Evolutionary conservation across 1,140 invertebrate species (phyloP).

Genomic region (Nasonia giraulti): DNA sequence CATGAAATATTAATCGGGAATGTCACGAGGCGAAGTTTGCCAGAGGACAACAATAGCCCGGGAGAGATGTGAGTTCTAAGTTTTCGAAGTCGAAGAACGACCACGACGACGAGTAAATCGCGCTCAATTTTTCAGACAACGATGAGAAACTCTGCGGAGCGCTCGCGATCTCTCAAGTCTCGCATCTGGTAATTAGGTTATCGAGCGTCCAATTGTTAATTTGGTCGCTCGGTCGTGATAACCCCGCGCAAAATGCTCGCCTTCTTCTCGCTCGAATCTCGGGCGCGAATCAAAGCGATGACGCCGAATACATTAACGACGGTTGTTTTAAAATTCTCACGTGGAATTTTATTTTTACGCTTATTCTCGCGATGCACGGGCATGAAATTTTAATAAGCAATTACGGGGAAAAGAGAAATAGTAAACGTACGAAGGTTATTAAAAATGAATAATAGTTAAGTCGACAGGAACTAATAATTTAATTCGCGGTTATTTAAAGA

Average conservation of each 20-base stretch:
- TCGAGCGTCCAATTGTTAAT: slow-evolving; percentile 36
- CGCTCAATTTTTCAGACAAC: no score
- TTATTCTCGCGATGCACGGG: not conserved
- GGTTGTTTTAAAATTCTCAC: not conserved
- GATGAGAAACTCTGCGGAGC: not conserved
- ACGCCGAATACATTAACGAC: not conserved
- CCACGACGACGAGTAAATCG: no score
- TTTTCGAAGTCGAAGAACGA: not conserved
- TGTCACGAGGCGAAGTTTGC: not conserved
- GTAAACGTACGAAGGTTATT: not conserved
- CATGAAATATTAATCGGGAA: not conserved
- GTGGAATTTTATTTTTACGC: not conserved
- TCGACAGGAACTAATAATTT: not conserved
- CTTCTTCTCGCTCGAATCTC: not conserved
- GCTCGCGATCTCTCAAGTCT: not conserved
- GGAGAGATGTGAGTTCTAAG: not conserved
- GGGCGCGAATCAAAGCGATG: not conserved
- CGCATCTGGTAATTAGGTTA: slow-evolving; percentile 35
- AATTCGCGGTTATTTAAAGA: no score
- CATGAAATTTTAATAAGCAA: not conserved
- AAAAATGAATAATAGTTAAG: not conserved
- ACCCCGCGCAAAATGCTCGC: slow-evolving; percentile 11
- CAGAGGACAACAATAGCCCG: not conserved
- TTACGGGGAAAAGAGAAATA: not conserved
- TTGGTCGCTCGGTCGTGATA: not conserved